phyloP scores from a whole-genome alignment of 2,888 invertebrate species.

The Copidosoma aretas region DNA sequence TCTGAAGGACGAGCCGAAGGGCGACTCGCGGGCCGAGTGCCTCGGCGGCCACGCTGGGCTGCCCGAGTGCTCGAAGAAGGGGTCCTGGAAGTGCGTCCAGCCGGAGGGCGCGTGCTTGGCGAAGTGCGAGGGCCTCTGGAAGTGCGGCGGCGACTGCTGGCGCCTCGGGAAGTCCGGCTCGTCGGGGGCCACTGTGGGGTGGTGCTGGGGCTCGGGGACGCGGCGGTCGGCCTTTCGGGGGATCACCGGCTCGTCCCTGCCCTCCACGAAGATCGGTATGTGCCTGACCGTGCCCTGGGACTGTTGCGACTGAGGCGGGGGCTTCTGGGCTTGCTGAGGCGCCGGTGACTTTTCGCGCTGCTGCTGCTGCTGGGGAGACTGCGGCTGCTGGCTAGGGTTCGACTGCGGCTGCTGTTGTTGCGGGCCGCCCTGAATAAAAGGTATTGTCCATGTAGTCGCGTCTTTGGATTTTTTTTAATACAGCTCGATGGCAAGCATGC shows the following conservation, averaged over 20 bases:
- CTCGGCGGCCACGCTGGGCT: slow-evolving; percentile 35
- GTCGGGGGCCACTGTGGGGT: slow-evolving; percentile 60
- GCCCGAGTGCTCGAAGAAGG: slow-evolving; percentile 38
- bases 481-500: no score
- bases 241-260: slow-evolving; percentile 79
- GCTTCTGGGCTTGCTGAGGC: slow-evolving; percentile 44
- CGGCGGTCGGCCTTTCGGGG: slow-evolving; percentile 5
- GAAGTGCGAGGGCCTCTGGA: slow-evolving; percentile 53
- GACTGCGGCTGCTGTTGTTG: slow-evolving; percentile 51
- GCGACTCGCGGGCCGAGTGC: slow-evolving; percentile 18
- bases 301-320: slow-evolving; percentile 42
- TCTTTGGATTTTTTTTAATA: no score
- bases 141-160: slow-evolving; percentile 55
- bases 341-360: slow-evolving; percentile 48
- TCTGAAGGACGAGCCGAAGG: slow-evolving; percentile 52
- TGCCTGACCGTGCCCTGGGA: slow-evolving; percentile 71
- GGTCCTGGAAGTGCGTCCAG: slow-evolving; percentile 32
- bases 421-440: slow-evolving; percentile 29
- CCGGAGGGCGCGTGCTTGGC: slow-evolving; percentile 47
- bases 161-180: slow-evolving; percentile 56
- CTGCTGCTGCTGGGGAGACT: slow-evolving; percentile 39
- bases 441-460: no score
- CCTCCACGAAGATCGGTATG: slow-evolving; percentile 89
- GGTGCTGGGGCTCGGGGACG: background rate
- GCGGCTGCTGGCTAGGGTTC: slow-evolving; percentile 45